Conservation (phyloP, 2,797 vertebrate genomes). For the Phylloscopus collybita region DNA sequence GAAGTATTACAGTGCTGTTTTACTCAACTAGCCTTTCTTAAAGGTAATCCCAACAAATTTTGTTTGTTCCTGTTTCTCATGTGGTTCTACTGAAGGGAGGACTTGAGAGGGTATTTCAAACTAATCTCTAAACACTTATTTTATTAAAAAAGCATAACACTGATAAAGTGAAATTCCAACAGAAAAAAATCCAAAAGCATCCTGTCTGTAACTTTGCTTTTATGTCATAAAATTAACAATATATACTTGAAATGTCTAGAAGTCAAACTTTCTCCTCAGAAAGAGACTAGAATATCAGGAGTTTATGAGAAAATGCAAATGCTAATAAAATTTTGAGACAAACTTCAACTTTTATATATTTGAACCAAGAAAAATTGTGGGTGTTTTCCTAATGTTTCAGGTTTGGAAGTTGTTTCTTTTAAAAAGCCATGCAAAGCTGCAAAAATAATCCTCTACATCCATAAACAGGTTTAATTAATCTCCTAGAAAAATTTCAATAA, state of each 20-base stretch:
- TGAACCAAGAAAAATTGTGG: background rate
- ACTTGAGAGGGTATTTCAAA: conserved; percentile 54
- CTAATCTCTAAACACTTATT: conserved; percentile 37
- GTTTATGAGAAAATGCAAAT: background rate
- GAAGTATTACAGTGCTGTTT: background rate
- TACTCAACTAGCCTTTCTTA: background rate
- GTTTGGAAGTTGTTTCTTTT: conserved; percentile 8
- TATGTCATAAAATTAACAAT: background rate
- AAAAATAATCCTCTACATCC: conserved; percentile 12
- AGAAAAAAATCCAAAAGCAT: background rate
- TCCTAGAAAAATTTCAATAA: conserved; percentile 57
- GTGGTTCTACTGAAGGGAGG: conserved; percentile 54
- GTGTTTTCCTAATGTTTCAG: background rate
- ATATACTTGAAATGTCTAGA: background rate
- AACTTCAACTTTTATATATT: background rate
- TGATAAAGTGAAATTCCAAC: background rate
- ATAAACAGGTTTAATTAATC: conserved; percentile 27
- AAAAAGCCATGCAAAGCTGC: background rate
- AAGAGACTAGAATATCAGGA: background rate
- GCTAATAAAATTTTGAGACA: background rate
- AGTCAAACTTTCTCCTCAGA: background rate
- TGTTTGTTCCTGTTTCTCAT: conserved; percentile 7
- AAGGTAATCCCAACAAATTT: background rate
- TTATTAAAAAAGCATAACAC: background rate
- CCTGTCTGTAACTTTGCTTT: background rate